Percentiles rank a stretch among this genome's conserved stretches.
phyloP scores from a whole-genome alignment of 2,888 invertebrate genomes.

The Limulus polyphemus region DNA sequence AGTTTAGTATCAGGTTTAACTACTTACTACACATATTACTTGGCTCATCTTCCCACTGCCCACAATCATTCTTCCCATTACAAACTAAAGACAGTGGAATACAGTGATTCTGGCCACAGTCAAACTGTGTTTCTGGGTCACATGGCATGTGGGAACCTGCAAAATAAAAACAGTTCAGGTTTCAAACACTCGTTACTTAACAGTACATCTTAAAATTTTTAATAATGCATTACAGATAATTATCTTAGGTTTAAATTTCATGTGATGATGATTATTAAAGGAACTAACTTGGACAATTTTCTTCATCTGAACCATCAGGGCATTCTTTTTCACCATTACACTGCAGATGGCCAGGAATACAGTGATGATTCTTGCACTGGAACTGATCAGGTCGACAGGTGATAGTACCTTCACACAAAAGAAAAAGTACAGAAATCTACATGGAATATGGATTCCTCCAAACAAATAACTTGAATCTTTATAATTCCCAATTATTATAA shows the following conservation, averaged over 20 bases:
- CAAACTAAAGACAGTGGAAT: conserved; percentile 67
- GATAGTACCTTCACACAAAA: conserved; percentile 40
- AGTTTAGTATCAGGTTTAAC: no score
- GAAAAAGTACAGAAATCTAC: no score
- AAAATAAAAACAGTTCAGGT: no score
- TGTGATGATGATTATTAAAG: not conserved
- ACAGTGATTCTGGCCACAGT: conserved; percentile 72
- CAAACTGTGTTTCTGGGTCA: conserved; percentile 64
- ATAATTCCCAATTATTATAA: no score
- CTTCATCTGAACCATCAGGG: conserved; percentile 70
- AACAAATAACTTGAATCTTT: no score
- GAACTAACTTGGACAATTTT: conserved; percentile 46
- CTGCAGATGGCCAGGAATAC: conserved; percentile 51
- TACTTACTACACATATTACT: conserved; percentile 54
- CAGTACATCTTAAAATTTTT: no score
- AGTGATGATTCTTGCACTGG: conserved; percentile 48
- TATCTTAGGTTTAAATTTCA: no score
- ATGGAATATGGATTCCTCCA: no score
- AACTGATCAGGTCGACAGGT: conserved; percentile 77
- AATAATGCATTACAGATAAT: no score
- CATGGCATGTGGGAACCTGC: conserved; percentile 39
- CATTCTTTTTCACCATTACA: conserved; percentile 74
- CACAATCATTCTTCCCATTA: conserved; percentile 72
- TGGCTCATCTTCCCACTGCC: conserved; percentile 77
- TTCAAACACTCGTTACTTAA: no score